phyloP scores from a whole-genome alignment of 1,140 invertebrate species.

The Heliconius hermathena region DNA sequence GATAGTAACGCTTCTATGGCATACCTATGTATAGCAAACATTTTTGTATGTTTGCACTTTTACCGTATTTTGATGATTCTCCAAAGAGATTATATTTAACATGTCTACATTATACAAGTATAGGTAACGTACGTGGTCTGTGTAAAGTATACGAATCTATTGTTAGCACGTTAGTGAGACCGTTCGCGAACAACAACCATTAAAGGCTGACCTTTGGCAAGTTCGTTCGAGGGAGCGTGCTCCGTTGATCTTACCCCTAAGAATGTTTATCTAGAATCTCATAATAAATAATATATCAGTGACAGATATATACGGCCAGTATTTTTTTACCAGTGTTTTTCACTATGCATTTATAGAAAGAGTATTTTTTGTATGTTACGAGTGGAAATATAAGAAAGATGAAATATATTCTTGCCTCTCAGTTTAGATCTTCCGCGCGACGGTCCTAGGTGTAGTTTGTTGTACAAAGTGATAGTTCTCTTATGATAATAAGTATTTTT shows the following conservation, averaged over 20 bases:
- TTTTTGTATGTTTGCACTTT: slow-evolving; percentile 51
- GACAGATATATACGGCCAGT: slow-evolving; percentile 45
- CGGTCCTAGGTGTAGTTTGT: slow-evolving; percentile 67
- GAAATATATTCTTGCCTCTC: slow-evolving; percentile 43
- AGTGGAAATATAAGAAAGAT: slow-evolving; percentile 21
- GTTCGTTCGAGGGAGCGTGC: slow-evolving; percentile 11
- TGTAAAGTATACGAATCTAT: slow-evolving; percentile 75
- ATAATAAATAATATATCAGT: slow-evolving; percentile 38
- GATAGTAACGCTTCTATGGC: slow-evolving; percentile 36
- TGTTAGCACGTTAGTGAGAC: slow-evolving; percentile 35
- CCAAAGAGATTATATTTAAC: slow-evolving; percentile 62
- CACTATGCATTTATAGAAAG: slow-evolving; percentile 42
- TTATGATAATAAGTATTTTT: slow-evolving; percentile 81
- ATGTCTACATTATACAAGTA: slow-evolving; percentile 35
- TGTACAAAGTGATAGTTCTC: slow-evolving; percentile 81
- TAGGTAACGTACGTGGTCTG: slow-evolving; percentile 49
- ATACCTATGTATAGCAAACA: slow-evolving; percentile 48
- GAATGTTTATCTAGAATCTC: slow-evolving; percentile 20
- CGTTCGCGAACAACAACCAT: slow-evolving; percentile 33
- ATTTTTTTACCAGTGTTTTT: slow-evolving; percentile 50
- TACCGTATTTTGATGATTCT: slow-evolving; percentile 57
- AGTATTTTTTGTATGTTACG: slow-evolving; percentile 40
- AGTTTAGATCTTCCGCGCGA: slow-evolving; percentile 65
- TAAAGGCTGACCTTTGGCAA: slow-evolving; percentile 35
- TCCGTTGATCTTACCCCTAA: slow-evolving; percentile 10